Conservation (phyloP, 1,140 invertebrate species). For the Anoplolepis gracilipes region DNA sequence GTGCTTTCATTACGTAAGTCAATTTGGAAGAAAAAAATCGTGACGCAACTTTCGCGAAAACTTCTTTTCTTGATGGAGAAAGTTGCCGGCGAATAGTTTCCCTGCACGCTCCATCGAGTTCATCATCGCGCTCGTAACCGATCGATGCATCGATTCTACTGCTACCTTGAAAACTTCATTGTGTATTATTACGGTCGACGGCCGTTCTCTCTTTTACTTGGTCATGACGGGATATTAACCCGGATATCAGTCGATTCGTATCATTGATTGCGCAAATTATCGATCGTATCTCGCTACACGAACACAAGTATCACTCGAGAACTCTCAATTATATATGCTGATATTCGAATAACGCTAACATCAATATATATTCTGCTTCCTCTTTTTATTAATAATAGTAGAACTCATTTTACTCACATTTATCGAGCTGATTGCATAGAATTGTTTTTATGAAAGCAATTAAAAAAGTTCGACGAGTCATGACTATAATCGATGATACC, state of each 20-base stretch:
- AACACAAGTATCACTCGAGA: background rate
- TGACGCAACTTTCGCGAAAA: slow-evolving; percentile 34
- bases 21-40: slow-evolving; percentile 16
- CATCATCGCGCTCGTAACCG: slow-evolving; percentile 21
- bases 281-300: background rate
- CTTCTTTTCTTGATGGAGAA: slow-evolving; percentile 36
- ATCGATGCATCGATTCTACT: slow-evolving; percentile 45
- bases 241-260: slow-evolving; percentile 17
- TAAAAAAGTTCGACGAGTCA: background rate
- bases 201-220: background rate
- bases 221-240: slow-evolving; percentile 19
- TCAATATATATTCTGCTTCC: background rate
- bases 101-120: background rate
- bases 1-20: slow-evolving; percentile 37
- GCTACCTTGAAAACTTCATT: slow-evolving; percentile 22
- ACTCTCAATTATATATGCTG: background rate
- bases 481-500: background rate
- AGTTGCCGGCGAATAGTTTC: slow-evolving; percentile 21
- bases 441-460: slow-evolving; percentile 1
- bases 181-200: slow-evolving; percentile 49
- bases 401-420: background rate
- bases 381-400: background rate
- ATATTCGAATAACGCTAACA: background rate
- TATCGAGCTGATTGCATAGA: background rate
- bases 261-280: slow-evolving; percentile 27